Percentiles rank a stretch among this genome's conserved stretches.
phyloP scores from a whole-genome alignment of 2,113 vertebrate species.

The Pionites leucogaster region DNA sequence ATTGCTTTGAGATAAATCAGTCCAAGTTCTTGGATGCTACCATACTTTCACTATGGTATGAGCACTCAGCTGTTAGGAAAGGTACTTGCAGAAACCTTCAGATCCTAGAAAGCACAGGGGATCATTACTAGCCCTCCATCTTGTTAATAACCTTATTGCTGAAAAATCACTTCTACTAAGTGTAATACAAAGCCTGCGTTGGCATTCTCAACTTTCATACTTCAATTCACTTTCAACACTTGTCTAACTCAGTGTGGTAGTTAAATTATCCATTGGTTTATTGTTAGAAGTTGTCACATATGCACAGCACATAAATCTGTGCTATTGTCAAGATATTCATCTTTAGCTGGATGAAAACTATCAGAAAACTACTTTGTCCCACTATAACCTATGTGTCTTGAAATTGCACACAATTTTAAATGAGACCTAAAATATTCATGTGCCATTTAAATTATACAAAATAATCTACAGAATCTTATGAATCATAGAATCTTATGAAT shows the following conservation, averaged over 20 bases:
- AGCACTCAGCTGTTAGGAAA: background rate
- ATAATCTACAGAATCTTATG: background rate
- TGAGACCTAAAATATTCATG: constrained; percentile 9
- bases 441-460: constrained; percentile 47
- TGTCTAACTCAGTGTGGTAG: background rate
- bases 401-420: background rate
- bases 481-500: background rate
- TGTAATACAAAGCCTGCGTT: background rate
- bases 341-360: background rate
- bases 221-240: background rate
- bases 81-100: background rate
- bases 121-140: background rate
- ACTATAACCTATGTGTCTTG: background rate
- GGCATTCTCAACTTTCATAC: background rate
- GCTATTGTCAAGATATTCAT: background rate
- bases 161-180: background rate
- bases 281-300: background rate
- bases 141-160: background rate
- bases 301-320: background rate
- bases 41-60: rapidly evolving
- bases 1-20: background rate
- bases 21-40: background rate
- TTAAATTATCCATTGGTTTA: background rate
- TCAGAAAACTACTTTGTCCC: background rate
- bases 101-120: background rate